Evolutionary conservation across 2,888 invertebrate species (phyloP).

Genomic region (Ecliptopera silaceata): DNA sequence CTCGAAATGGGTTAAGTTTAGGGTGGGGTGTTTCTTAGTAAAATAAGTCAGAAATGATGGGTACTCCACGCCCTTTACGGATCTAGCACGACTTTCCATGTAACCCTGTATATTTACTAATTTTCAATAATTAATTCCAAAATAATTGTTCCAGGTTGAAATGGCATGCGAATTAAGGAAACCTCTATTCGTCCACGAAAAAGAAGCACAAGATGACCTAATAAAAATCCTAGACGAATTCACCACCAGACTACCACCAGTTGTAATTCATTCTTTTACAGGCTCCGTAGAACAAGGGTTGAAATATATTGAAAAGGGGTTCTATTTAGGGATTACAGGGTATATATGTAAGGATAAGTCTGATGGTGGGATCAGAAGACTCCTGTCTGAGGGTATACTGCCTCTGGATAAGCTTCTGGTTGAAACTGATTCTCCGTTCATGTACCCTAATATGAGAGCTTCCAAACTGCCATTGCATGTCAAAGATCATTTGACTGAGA

Average conservation of each 20-base stretch:
- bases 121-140: not conserved
- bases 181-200: constrained; percentile 95
- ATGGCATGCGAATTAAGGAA: constrained; percentile 94
- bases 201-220: constrained; percentile 94
- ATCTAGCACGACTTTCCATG: too few species aligned
- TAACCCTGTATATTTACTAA: too few species aligned
- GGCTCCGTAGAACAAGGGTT: constrained; percentile 92
- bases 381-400: constrained; percentile 90
- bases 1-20: too few species aligned
- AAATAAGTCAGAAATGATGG: too few species aligned
- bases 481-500: constrained; percentile 93
- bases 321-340: constrained; percentile 89
- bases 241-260: constrained; percentile 86
- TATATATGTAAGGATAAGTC: constrained; percentile 96
- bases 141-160: constrained; percentile 83
- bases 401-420: constrained; percentile 93
- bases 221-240: constrained; percentile 85
- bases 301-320: constrained; percentile 91
- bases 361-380: constrained; percentile 92
- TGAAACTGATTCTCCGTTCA: constrained; percentile 97
- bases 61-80: too few species aligned
- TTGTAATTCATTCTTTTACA: constrained; percentile 95
- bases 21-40: too few species aligned
- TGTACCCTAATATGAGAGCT: constrained; percentile 97
- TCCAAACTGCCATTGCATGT: constrained; percentile 95